phyloP scores from a whole-genome alignment of 2,888 invertebrate species.

The Hedya salicella region DNA sequence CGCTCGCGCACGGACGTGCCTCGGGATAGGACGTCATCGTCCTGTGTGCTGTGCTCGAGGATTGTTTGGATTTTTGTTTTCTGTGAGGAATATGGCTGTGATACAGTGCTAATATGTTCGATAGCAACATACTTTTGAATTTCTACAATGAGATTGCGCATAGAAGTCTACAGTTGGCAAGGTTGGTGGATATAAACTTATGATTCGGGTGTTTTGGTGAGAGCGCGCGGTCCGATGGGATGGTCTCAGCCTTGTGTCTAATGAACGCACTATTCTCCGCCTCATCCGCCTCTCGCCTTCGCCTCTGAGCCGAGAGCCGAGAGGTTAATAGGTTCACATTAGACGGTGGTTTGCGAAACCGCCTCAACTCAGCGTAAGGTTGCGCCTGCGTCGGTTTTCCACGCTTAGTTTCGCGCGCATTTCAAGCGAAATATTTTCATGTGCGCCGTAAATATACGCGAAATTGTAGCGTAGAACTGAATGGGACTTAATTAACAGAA shows the following conservation, averaged over 20 bases:
- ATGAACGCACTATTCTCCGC: constrained; percentile 79
- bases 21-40: constrained; percentile 77
- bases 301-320: constrained; percentile 76
- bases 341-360: constrained; percentile 84
- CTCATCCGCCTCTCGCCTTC: constrained; percentile 83
- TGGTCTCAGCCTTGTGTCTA: constrained; percentile 81
- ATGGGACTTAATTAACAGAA: constrained; percentile 10
- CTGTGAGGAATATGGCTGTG: constrained; percentile 82
- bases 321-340: constrained; percentile 86
- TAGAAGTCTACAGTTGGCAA: constrained; percentile 84
- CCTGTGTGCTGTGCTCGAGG: constrained; percentile 78
- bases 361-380: constrained; percentile 66
- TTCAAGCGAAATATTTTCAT: constrained; percentile 52
- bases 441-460: constrained; percentile 15
- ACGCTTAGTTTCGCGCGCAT: constrained; percentile 77
- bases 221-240: constrained; percentile 62
- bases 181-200: constrained; percentile 64
- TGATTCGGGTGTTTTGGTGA: constrained; percentile 59
- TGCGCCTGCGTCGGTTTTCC: constrained; percentile 76
- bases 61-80: constrained; percentile 74
- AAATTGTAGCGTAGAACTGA: constrained; percentile 5
- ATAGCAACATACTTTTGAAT: constrained; percentile 80
- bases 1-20: constrained; percentile 84
- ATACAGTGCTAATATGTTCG: constrained; percentile 84
- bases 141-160: constrained; percentile 84